These are phyloP conservation scores for Loxodonta africana DNA, from an alignment of 2,113 vertebrate genomes.

Conservation along the genomic window DNA sequence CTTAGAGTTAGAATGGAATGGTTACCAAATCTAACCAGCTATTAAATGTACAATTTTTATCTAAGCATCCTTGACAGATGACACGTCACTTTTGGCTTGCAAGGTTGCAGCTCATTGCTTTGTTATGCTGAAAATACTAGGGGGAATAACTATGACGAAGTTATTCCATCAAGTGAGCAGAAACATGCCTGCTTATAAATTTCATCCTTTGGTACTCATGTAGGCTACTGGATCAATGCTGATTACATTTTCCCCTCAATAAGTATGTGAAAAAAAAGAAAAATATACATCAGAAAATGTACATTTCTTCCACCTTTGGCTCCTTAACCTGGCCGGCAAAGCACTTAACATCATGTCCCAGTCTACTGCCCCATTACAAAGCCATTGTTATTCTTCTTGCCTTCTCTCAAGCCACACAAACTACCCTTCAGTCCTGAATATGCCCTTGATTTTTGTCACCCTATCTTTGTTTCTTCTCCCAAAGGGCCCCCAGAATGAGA, in stretches of 20 bases:
- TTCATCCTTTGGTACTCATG: not conserved
- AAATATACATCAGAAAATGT: not conserved
- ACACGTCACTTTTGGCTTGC: not conserved
- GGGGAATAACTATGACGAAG: not conserved
- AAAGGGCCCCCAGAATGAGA: not conserved
- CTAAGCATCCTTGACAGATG: not conserved
- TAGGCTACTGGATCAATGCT: not conserved
- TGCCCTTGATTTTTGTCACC: not conserved
- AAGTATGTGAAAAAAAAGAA: not conserved
- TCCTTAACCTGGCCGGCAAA: not conserved
- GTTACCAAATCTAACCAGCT: not conserved
- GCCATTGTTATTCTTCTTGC: not conserved
- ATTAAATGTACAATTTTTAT: not conserved
- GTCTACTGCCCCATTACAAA: not conserved
- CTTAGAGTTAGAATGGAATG: not conserved
- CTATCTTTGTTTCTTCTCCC: not conserved
- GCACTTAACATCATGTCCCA: not conserved
- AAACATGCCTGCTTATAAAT: not conserved
- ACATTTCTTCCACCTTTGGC: not conserved
- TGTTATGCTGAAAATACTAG: not conserved
- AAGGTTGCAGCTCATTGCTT: not conserved
- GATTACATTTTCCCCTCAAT: not conserved
- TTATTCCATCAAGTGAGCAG: not conserved
- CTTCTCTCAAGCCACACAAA: not conserved
- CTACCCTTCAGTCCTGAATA: not conserved